phyloP scores from a whole-genome alignment of 2,888 invertebrate species.

The Lepas anatifera region DNA sequence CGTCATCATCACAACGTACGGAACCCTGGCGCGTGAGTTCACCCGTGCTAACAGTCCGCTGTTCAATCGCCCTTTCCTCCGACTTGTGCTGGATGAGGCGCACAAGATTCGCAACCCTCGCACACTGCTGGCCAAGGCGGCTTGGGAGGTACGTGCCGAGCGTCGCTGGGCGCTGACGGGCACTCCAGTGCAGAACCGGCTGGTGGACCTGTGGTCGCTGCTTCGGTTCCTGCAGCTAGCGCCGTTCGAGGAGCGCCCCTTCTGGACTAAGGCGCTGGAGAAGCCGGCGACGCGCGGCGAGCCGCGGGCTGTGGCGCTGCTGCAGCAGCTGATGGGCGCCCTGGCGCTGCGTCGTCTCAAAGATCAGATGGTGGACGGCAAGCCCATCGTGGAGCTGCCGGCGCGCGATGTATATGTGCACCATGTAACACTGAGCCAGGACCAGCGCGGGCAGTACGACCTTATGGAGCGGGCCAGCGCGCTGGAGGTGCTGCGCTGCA shows the following conservation, averaged over 20 bases:
- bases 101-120: neutral
- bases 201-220: conserved; percentile 16
- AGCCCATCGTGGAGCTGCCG: conserved; percentile 14
- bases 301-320: neutral
- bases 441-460: conserved; percentile 4
- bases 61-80: neutral
- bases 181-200: conserved; percentile 18
- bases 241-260: neutral
- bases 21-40: conserved; percentile 5
- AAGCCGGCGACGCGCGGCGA: neutral
- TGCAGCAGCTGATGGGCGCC: neutral
- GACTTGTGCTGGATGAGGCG: neutral
- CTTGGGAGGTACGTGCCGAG: neutral
- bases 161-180: conserved; percentile 16
- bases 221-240: neutral
- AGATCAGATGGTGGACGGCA: neutral
- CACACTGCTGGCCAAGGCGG: neutral
- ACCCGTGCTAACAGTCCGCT: neutral
- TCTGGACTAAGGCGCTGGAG: neutral
- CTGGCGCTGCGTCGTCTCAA: conserved; percentile 14
- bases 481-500: neutral
- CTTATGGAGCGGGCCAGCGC: neutral
- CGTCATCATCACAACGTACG: conserved; percentile 18
- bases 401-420: neutral
- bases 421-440: neutral